Conservation (phyloP, 1,140 invertebrate species). For the Drosophila funebris region DNA sequence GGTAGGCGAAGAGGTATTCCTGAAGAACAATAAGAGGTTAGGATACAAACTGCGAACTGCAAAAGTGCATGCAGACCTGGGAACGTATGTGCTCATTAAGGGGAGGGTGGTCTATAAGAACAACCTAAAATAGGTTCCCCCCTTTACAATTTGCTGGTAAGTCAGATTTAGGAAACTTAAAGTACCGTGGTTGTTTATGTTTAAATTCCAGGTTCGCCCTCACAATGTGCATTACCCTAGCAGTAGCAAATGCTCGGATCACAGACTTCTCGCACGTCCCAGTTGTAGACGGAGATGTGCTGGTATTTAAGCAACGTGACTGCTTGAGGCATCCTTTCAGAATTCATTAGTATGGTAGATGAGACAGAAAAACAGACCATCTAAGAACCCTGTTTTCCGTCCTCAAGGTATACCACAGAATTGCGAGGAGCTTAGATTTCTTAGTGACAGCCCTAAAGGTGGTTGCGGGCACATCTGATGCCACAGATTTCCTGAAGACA, state of each 20-base stretch:
- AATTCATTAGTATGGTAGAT: slow-evolving; percentile 33
- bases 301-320: not conserved
- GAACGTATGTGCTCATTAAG: slow-evolving; percentile 9
- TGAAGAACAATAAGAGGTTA: slow-evolving; percentile 17
- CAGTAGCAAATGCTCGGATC: not conserved
- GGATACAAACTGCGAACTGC: slow-evolving; percentile 30
- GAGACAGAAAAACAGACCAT: slow-evolving; percentile 11
- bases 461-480: not conserved
- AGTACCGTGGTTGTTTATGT: not conserved
- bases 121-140: not conserved
- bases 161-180: not conserved
- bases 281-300: not conserved
- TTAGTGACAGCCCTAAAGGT: not conserved
- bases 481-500: not conserved
- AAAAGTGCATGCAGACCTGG: slow-evolving; percentile 22
- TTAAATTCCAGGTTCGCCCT: not conserved
- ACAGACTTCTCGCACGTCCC: slow-evolving; percentile 31
- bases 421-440: not conserved
- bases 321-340: slow-evolving; percentile 18
- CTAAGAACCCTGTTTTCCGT: not conserved
- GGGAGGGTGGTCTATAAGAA: not conserved
- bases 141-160: not conserved
- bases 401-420: not conserved
- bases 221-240: not conserved
- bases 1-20: slow-evolving; percentile 12